Evolutionary conservation across 2,888 invertebrate species (phyloP), one percentile per base, ranked within the genome.

Genomic region (Deroplatys truncata): DNA sequence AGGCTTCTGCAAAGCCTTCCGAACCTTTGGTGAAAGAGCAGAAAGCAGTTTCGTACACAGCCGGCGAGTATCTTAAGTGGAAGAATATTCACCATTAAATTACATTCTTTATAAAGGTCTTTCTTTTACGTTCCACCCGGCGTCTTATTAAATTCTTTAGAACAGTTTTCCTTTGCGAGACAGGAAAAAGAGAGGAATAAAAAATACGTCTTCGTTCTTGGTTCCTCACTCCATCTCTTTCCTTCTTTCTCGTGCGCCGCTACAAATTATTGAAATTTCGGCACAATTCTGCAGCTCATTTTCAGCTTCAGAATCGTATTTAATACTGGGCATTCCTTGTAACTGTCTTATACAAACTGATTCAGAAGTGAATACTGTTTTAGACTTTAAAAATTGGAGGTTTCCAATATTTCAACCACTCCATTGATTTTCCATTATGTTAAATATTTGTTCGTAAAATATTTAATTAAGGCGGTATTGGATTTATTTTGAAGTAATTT

Each of bases 71-170:
- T 89, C 43, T 90, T 90, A 90, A 88, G 86, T 90, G 86, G 88
- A 88, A 90, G 88, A 86, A 88, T 88, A 88, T 88, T 84, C 85
- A 86, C 90, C 88, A 88, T 90, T 88, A 90, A 87, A 90, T 90
- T 90, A 90, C 88, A 88, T 90, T 90, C 88, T 90, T 90, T 90
- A 87, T 83, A 90, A 88, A 88, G 88, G 86, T 86, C 86, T 88
- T 90, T 84, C 87, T 89, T 89, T 82, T 87, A 88, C 31, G 89
- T 86, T 87, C 88, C 89, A 49, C 89, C 86, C 86, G 84, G 84
- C 86, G 86, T 89, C 89, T 89, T 89, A 89, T 89, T 89, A 89
- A 89, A 89, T 89, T 89, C 88, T 89, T 88, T 84, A 88, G 86
- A 89, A 89, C 29, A 84, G 89, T 82, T 89, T 86, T 84, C 56